phyloP scores from a whole-genome alignment of 2,797 vertebrate genomes.

The Anguilla marmorata region DNA sequence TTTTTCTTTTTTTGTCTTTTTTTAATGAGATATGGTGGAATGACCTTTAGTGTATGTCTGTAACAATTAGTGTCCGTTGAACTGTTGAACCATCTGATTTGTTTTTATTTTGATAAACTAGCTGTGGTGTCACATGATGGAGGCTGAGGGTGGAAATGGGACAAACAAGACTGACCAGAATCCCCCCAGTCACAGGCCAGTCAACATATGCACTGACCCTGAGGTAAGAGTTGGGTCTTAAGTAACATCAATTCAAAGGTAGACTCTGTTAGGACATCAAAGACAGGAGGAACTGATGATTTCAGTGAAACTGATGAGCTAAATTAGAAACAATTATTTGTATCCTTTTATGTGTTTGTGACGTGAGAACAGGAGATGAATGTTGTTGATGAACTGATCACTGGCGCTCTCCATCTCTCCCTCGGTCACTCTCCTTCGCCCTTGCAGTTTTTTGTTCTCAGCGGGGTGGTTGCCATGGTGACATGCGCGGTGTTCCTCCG shows the following conservation, averaged over 20 bases:
- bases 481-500: constrained; percentile 76
- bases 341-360: not conserved
- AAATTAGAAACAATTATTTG: not conserved
- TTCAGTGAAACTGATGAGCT: not conserved
- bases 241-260: not conserved
- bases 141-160: constrained; percentile 45
- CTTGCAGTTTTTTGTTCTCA: constrained; percentile 68
- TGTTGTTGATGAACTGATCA: not conserved
- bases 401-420: not conserved
- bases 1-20: not conserved
- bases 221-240: constrained; percentile 59
- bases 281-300: not conserved
- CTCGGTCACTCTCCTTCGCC: not conserved
- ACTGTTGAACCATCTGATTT: not conserved
- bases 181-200: constrained; percentile 38
- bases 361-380: not conserved
- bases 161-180: constrained; percentile 40
- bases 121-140: constrained; percentile 68
- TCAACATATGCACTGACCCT: constrained; percentile 66
- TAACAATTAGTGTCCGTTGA: not conserved
- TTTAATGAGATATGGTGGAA: not conserved
- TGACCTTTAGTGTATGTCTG: not conserved
- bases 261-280: not conserved
- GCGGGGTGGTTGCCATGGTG: constrained; percentile 74
- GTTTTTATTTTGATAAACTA: constrained; percentile 38